These are phyloP conservation scores for Trachurus trachurus DNA, from an alignment of 2,797 vertebrate species.

Conservation along the genomic window DNA sequence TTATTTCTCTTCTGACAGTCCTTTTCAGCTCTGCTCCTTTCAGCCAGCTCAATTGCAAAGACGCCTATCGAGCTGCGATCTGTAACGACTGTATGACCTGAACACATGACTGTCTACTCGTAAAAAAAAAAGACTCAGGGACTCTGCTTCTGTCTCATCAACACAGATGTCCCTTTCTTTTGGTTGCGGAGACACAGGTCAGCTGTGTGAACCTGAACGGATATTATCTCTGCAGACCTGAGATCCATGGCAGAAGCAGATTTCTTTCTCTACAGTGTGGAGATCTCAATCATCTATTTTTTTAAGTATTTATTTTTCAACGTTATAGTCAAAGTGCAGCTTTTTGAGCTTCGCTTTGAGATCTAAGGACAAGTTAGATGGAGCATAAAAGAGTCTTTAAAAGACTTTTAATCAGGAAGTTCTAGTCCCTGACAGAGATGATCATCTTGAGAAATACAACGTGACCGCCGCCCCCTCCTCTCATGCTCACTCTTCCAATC, in stretches of 20 bases:
- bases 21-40: constrained; percentile 22
- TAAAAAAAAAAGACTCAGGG: constrained; percentile 1
- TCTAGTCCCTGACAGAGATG: neutral
- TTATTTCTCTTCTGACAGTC: constrained; percentile 47
- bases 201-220: constrained; percentile 15
- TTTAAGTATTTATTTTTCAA: neutral
- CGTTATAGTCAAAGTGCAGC: neutral
- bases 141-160: neutral
- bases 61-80: constrained; percentile 29
- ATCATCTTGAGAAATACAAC: constrained; percentile 30
- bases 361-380: constrained; percentile 12
- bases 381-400: neutral
- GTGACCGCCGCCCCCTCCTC: constrained; percentile 3
- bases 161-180: constrained; percentile 10
- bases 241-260: constrained; percentile 11
- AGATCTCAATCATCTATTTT: neutral
- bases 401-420: constrained; percentile 25
- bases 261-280: neutral
- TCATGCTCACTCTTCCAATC: constrained; percentile 20
- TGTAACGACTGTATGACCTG: constrained; percentile 22
- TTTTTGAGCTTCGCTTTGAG: constrained; percentile 8
- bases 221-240: constrained; percentile 37
- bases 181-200: constrained; percentile 36
- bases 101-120: constrained; percentile 30
- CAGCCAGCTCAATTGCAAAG: constrained; percentile 7